These are phyloP conservation scores for Acrossocheilus wenchowensis DNA, from an alignment of 2,797 vertebrate species.

Conservation along the genomic window DNA sequence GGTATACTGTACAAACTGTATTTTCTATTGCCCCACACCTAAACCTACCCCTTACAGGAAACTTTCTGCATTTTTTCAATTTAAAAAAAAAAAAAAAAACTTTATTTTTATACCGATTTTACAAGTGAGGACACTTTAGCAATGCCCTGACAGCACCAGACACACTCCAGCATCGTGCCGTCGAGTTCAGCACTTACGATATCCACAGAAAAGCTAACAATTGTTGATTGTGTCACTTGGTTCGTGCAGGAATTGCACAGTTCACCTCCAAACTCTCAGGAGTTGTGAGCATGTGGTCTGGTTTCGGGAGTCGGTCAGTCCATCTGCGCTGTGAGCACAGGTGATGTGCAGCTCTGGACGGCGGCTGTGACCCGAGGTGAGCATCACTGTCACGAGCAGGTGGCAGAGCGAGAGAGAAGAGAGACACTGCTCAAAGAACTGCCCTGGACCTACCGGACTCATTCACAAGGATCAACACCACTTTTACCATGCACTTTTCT, in stretches of 20 bases:
- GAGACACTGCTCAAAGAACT: slow-evolving; percentile 9
- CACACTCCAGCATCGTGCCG: not conserved
- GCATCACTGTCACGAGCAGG: slow-evolving; percentile 38
- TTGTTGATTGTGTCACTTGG: not conserved
- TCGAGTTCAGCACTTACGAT: not conserved
- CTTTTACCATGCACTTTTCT: not conserved
- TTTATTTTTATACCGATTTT: too few species aligned
- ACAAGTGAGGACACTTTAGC: not conserved
- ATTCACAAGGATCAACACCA: not conserved
- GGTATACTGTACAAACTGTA: too few species aligned
- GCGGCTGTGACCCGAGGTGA: slow-evolving; percentile 24
- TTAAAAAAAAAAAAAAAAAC: too few species aligned
- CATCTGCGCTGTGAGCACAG: slow-evolving; percentile 17
- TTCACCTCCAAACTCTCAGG: slow-evolving; percentile 1
- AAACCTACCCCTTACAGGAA: too few species aligned
- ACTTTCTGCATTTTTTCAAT: too few species aligned
- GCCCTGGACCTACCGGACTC: not conserved
- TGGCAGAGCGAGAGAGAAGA: slow-evolving; percentile 1
- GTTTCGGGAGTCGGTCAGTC: slow-evolving; percentile 1
- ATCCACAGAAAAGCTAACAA: not conserved
- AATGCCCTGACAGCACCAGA: not conserved
- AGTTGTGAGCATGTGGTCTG: not conserved
- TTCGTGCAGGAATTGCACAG: not conserved
- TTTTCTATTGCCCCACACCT: too few species aligned
- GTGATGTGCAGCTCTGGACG: slow-evolving; percentile 9